phyloP scores from a whole-genome alignment of 1,140 invertebrate species.

The Penaeus chinensis region DNA sequence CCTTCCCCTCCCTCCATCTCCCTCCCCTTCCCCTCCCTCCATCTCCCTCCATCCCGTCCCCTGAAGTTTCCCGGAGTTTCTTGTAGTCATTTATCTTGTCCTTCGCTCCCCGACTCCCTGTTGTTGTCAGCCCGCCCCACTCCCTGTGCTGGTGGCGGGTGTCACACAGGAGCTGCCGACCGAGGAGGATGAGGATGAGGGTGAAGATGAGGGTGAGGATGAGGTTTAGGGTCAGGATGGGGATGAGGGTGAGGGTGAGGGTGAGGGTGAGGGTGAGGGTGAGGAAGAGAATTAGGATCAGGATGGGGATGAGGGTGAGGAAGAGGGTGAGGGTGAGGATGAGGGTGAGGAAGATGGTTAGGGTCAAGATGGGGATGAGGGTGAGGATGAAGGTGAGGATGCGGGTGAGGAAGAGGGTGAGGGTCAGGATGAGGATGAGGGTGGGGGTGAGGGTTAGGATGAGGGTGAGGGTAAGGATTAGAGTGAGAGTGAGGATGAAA shows the following conservation, averaged over 20 bases:
- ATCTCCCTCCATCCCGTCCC: not conserved
- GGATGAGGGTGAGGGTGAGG: not conserved
- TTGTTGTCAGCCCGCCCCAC: slow-evolving; percentile 50
- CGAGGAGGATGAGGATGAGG: not conserved
- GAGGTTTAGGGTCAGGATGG: not conserved
- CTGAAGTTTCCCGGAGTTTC: slow-evolving; percentile 35
- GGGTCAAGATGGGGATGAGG: not conserved
- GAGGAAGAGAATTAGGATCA: not conserved
- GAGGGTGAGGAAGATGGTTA: not conserved
- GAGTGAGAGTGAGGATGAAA: too few species aligned
- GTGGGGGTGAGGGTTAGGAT: not conserved
- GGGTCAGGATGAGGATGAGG: not conserved
- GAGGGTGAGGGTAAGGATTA: not conserved
- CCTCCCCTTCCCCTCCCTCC: not conserved
- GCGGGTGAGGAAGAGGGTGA: not conserved
- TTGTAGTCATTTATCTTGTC: slow-evolving; percentile 50
- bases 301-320: not conserved
- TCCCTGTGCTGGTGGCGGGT: slow-evolving; percentile 47
- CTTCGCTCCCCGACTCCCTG: slow-evolving; percentile 34
- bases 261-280: not conserved
- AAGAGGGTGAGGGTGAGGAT: not conserved
- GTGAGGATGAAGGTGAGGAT: not conserved
- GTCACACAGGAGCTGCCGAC: slow-evolving; percentile 42
- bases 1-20: not conserved
- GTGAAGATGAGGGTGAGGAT: not conserved